A percentile compares a stretch with the other conserved stretches of the same genome.
Conservation (phyloP, 1,140 invertebrate genomes). For the Uloborus diversus region DNA sequence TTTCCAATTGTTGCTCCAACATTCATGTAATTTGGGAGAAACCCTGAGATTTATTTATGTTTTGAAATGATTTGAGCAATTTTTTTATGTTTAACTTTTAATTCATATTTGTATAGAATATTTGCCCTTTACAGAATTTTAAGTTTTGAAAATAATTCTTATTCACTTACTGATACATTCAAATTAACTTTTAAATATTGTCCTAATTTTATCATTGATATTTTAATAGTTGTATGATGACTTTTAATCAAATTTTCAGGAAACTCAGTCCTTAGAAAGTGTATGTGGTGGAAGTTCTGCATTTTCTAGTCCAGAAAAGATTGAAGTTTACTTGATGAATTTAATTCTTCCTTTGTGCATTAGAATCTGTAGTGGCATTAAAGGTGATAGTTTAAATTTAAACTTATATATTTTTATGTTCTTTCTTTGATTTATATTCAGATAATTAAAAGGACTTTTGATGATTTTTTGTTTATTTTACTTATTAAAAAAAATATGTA, state of each 20-base stretch:
- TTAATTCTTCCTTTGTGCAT: conserved; percentile 95
- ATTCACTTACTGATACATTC: too few relatives aligned
- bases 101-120: too few relatives aligned
- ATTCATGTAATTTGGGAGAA: too few relatives aligned
- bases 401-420: not conserved
- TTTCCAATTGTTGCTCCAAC: too few relatives aligned
- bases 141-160: too few relatives aligned
- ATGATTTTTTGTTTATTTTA: not conserved
- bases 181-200: too few relatives aligned
- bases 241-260: conserved; percentile 68
- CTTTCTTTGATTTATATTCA: not conserved
- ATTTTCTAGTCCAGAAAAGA: conserved; percentile 89
- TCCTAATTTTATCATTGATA: too few relatives aligned
- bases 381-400: conserved; percentile 83
- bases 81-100: too few relatives aligned
- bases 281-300: conserved; percentile 88
- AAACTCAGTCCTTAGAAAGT: conserved; percentile 91
- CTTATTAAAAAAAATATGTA: too few relatives aligned
- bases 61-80: too few relatives aligned
- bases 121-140: too few relatives aligned
- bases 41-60: too few relatives aligned
- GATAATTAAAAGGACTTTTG: not conserved
- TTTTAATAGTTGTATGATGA: not conserved
- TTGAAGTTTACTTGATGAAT: conserved; percentile 95
- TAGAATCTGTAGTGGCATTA: conserved; percentile 88